Percentiles rank a stretch among this genome's conserved stretches.
phyloP scores from a whole-genome alignment of 2,113 vertebrate genomes.

The Phrynosoma platyrhinos region DNA sequence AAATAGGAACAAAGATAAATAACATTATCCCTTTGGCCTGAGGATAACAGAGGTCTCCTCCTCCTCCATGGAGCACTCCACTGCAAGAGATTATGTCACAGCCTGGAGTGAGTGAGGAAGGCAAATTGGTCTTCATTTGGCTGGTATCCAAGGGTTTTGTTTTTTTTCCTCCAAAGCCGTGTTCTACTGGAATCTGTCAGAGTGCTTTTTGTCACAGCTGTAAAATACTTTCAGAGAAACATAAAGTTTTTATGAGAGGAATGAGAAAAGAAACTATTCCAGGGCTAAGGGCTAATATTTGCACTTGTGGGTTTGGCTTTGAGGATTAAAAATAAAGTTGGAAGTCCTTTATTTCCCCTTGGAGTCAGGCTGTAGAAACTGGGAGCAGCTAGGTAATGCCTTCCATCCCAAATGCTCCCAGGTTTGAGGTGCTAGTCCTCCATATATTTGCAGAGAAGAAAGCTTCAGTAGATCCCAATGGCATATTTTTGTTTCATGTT shows the following conservation, averaged over 20 bases:
- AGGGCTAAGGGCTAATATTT: constrained; percentile 75
- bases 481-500: not conserved
- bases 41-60: constrained; percentile 64
- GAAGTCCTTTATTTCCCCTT: constrained; percentile 55
- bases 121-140: constrained; percentile 75
- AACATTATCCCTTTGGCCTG: constrained; percentile 63
- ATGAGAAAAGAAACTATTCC: constrained; percentile 76
- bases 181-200: constrained; percentile 78
- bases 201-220: constrained; percentile 79
- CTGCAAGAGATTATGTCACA: constrained; percentile 78
- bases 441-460: not conserved
- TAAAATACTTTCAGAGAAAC: constrained; percentile 83
- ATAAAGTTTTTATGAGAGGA: constrained; percentile 84
- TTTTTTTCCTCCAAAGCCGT: constrained; percentile 63
- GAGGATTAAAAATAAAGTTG: constrained; percentile 63
- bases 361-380: constrained; percentile 37
- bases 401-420: constrained; percentile 19
- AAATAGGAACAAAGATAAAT: constrained; percentile 71
- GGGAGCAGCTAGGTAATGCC: constrained; percentile 12
- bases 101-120: constrained; percentile 66
- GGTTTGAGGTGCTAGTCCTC: not conserved
- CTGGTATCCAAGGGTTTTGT: constrained; percentile 75
- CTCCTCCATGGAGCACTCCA: constrained; percentile 37
- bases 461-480: not conserved
- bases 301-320: constrained; percentile 60